phyloP scores from a whole-genome alignment of 1,140 invertebrate species.

The Drosophila bipectinata region DNA sequence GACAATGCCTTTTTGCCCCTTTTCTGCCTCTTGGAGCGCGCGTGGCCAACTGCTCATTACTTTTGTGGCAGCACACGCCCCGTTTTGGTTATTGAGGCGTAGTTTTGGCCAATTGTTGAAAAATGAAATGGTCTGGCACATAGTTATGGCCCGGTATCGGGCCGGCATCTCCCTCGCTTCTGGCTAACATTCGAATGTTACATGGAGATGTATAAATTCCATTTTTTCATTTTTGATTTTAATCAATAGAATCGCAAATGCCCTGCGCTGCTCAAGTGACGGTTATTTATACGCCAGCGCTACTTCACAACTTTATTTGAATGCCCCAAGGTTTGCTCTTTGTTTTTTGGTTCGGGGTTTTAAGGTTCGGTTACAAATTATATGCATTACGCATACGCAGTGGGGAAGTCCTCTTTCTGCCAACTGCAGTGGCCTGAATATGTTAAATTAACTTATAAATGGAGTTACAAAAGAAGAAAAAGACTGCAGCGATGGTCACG shows the following conservation, averaged over 20 bases:
- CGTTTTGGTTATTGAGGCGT: conserved; percentile 67
- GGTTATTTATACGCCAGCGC: conserved; percentile 75
- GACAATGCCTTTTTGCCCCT: conserved; percentile 34
- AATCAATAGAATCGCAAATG: conserved; percentile 49
- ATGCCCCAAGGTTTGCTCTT: conserved; percentile 42
- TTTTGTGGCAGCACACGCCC: conserved; percentile 71
- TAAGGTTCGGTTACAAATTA: conserved; percentile 58
- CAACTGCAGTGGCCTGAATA: conserved; percentile 1
- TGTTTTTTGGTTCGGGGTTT: conserved; percentile 1
- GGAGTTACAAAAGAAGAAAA: not conserved
- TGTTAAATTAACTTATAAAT: conserved; percentile 74
- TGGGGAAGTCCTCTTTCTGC: conserved; percentile 32
- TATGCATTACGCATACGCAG: conserved; percentile 76
- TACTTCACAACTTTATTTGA: conserved; percentile 81
- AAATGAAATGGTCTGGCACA: conserved; percentile 80
- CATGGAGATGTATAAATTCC: conserved; percentile 54
- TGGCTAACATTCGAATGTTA: conserved; percentile 47
- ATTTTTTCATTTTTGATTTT: conserved; percentile 62
- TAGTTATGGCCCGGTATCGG: conserved; percentile 65
- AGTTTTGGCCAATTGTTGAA: conserved; percentile 78
- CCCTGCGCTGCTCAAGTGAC: conserved; percentile 54
- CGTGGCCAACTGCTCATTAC: conserved; percentile 81
- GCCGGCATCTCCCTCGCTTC: conserved; percentile 45
- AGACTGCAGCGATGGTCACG: not conserved
- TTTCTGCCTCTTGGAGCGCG: conserved; percentile 43